Evolutionary conservation across 2,113 vertebrate genomes (phyloP).

Genomic region (Chloropsis cyanopogon): DNA sequence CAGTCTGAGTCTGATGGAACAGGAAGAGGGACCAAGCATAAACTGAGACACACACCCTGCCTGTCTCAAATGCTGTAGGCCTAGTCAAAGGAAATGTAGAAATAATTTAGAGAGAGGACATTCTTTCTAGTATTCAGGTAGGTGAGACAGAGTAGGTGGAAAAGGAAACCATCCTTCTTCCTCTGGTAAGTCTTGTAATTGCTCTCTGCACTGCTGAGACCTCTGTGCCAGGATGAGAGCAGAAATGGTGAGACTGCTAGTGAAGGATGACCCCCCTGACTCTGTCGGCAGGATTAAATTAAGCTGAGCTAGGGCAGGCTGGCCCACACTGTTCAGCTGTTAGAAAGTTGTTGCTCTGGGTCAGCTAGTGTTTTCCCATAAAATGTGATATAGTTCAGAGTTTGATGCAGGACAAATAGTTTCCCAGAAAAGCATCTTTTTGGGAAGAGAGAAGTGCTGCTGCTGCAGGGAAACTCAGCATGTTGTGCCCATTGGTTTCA

Average conservation of each 20-base stretch:
- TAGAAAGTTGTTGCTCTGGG: background rate
- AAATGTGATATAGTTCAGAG: background rate
- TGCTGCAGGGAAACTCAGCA: background rate
- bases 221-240: background rate
- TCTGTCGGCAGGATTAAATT: background rate
- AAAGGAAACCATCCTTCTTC: background rate
- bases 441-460: background rate
- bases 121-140: background rate
- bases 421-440: background rate
- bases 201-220: background rate
- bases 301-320: background rate
- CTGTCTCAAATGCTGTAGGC: background rate
- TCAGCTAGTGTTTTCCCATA: background rate
- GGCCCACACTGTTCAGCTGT: background rate
- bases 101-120: background rate
- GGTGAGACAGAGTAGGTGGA: background rate
- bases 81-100: background rate
- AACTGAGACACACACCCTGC: background rate
- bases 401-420: background rate
- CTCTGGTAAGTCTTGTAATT: background rate
- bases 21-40: background rate
- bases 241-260: background rate
- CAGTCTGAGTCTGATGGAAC: background rate
- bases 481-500: background rate
- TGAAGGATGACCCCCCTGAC: background rate